Evolutionary conservation across 1,140 invertebrate genomes (phyloP), one percentile per base, ranked within the genome.

Genomic region (Parasteatoda tepidariorum): DNA sequence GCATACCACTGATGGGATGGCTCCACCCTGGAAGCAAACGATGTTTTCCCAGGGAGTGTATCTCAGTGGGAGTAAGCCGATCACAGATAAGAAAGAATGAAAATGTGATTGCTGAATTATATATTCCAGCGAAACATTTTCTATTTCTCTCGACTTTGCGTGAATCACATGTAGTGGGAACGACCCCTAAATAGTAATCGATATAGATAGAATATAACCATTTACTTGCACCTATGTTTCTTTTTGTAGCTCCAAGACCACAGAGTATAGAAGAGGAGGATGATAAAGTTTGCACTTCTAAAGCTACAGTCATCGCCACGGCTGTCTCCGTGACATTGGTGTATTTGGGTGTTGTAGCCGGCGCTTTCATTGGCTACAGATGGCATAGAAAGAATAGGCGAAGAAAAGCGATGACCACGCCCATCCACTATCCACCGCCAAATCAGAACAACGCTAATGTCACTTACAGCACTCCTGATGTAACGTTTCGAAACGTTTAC

Each of bases 201-300:
- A 41, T 5, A 41, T 41, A 41, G 38, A 41, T 6, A 5, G 5
- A 13, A 41, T 13, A 41, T 41, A 41, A 41, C 38, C 5, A 13
- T 13, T 6, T 5, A 41, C 13, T 41, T 41, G 38, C 5, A 41
- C 38, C 5, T 41, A 41, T 41, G 5, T 41, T 13, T 41, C 13
- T 41, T 61, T 28, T 66, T 66, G 24, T 68, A 83, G 81, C 81
- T 18, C 81, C 81, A 22, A 33, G 81, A 15, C 81, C 81, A 55
- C 68, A 83, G 54, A 55, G 57, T 13, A n/a, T 66, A 13, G n/a
- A n/a, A n/a, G 15, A 22, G 26, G 70, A 67, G 38, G 74, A 84
- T 28, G 83, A 84, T 24, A 84, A 71, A 59, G 83, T 84, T 1
- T 84, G 83, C 28, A 84, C 83, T 34, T 84, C 83, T 18, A 78